Evolutionary conservation across 2,888 invertebrate genomes (phyloP).

Genomic region (Scaptomyza tumidula): DNA sequence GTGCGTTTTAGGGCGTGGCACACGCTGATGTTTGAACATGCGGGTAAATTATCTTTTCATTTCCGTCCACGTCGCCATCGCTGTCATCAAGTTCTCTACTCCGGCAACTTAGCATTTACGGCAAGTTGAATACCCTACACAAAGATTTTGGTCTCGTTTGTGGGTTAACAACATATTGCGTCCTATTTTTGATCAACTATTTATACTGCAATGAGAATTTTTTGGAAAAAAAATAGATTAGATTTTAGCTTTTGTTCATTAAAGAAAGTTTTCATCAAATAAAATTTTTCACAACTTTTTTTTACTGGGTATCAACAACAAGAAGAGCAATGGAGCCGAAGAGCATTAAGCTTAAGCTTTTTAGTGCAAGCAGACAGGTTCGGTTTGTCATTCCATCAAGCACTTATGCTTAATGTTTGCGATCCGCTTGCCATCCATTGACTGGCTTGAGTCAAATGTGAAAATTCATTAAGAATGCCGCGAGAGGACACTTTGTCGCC

Average conservation of each 20-base stretch:
- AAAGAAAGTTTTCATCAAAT: too few species aligned
- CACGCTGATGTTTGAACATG: constrained; percentile 62
- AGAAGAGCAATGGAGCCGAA: too few species aligned
- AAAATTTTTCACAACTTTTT: too few species aligned
- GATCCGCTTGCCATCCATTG: not conserved
- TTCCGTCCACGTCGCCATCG: constrained; percentile 48
- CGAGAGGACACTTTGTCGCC: constrained; percentile 26
- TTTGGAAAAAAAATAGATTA: too few species aligned
- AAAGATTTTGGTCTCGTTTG: not conserved
- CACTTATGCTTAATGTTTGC: not conserved
- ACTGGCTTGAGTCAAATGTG: constrained; percentile 44
- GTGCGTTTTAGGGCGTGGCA: constrained; percentile 8
- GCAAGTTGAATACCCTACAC: not conserved
- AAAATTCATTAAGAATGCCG: constrained; percentile 49
- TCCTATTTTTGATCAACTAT: too few species aligned
- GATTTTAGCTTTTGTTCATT: too few species aligned
- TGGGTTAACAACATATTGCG: too few species aligned
- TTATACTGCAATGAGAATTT: too few species aligned
- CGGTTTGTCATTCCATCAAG: constrained; percentile 1
- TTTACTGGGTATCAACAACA: too few species aligned
- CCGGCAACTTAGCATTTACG: constrained; percentile 1
- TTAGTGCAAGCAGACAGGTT: constrained; percentile 33
- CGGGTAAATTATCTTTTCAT: constrained; percentile 80
- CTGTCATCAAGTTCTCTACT: constrained; percentile 40
- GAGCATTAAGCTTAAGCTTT: constrained; percentile 28